Evolutionary conservation across 1,140 invertebrate genomes (phyloP).

Genomic region (Drosophila sturtevanti): DNA sequence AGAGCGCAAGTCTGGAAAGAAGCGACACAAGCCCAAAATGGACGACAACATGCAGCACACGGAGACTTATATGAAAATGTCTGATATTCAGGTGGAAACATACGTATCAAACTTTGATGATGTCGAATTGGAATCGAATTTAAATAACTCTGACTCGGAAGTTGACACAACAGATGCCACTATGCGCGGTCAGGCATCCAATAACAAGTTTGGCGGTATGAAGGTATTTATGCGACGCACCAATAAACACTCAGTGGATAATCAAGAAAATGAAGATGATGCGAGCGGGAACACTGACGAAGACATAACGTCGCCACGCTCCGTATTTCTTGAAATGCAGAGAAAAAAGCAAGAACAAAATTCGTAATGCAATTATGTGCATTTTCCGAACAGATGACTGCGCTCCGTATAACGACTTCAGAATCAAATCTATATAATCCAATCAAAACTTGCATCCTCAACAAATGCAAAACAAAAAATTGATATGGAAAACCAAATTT

Average conservation of each 20-base stretch:
- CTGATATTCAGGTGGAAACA: slow-evolving; percentile 26
- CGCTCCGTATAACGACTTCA: background rate
- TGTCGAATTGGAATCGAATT: slow-evolving; percentile 13
- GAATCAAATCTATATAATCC: background rate
- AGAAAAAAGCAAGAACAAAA: slow-evolving; percentile 32
- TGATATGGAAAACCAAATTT: slow-evolving; percentile 51
- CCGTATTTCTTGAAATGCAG: slow-evolving; percentile 47
- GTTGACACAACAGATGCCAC: slow-evolving; percentile 34
- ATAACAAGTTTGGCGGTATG: slow-evolving; percentile 35
- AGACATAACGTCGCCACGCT: slow-evolving; percentile 47
- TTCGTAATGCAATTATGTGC: slow-evolving; percentile 23
- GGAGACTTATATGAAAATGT: background rate
- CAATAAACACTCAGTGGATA: background rate
- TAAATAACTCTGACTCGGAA: slow-evolving; percentile 39
- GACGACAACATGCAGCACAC: background rate
- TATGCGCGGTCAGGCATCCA: slow-evolving; percentile 5
- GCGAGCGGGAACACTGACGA: slow-evolving; percentile 10
- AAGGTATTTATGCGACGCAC: slow-evolving; percentile 63
- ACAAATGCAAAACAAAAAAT: slow-evolving; percentile 1
- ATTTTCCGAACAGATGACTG: background rate
- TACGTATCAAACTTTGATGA: slow-evolving; percentile 50
- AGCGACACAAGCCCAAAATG: slow-evolving; percentile 40
- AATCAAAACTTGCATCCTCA: background rate
- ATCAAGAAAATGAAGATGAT: background rate
- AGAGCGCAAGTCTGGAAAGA: slow-evolving; percentile 50